Conservation (phyloP, 2,888 invertebrate genomes). For the Acleris emargana region DNA sequence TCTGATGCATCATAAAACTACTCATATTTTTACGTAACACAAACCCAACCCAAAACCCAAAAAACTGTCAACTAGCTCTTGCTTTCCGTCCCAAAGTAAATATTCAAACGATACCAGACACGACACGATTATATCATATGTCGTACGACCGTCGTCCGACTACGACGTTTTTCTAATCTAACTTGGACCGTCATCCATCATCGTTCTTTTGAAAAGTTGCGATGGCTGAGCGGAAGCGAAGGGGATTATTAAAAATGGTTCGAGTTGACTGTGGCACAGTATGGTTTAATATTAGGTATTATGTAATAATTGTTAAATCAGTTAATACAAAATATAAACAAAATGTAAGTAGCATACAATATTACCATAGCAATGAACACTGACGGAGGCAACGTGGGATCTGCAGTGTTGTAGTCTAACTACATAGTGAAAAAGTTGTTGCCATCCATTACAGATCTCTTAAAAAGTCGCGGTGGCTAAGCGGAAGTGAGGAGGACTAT, state of each 20-base stretch:
- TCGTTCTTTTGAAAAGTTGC: constrained; percentile 34
- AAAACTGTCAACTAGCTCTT: neutral
- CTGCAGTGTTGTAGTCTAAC: too few species aligned
- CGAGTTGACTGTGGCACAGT: constrained; percentile 12
- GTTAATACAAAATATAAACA: too few species aligned
- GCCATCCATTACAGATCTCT: too few species aligned
- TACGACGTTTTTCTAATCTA: constrained; percentile 36
- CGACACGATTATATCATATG: constrained; percentile 10
- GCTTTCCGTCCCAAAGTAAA: neutral
- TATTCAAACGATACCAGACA: constrained; percentile 14
- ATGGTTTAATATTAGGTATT: neutral
- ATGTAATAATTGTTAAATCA: neutral
- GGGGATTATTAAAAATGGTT: constrained; percentile 32
- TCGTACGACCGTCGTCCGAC: constrained; percentile 17
- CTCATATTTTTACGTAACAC: neutral
- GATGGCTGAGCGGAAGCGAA: constrained; percentile 22
- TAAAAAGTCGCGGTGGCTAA: too few species aligned
- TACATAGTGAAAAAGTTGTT: too few species aligned
- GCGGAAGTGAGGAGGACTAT: too few species aligned
- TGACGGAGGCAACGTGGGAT: too few species aligned
- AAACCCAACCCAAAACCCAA: neutral
- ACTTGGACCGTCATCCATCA: constrained; percentile 33
- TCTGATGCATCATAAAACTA: too few species aligned
- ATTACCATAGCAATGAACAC: too few species aligned
- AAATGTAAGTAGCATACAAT: too few species aligned